Percentiles rank a stretch among this genome's conserved stretches.
Evolutionary conservation across 2,113 vertebrate species (phyloP).

Genomic region (Ailurus styani): DNA sequence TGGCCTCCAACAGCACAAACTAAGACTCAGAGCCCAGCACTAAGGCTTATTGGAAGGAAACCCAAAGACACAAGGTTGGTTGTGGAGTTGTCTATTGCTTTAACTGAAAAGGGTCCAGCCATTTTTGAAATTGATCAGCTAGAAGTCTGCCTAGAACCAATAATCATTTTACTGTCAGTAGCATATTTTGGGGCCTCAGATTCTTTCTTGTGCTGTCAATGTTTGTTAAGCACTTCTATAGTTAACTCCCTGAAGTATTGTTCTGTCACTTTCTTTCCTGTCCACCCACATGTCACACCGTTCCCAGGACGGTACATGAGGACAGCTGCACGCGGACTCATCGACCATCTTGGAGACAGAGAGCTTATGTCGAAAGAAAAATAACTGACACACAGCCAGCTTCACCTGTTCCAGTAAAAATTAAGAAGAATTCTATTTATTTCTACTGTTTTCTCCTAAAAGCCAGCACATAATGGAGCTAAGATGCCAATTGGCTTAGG

Average conservation of each 20-base stretch:
- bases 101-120: background rate
- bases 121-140: background rate
- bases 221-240: background rate
- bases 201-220: background rate
- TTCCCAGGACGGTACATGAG: fast-evolving
- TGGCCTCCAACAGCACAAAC: background rate
- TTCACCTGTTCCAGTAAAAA: background rate
- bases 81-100: background rate
- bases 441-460: background rate
- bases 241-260: background rate
- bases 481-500: background rate
- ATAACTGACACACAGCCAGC: background rate
- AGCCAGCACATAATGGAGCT: background rate
- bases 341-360: background rate
- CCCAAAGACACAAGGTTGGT: background rate
- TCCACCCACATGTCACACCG: background rate
- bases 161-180: background rate
- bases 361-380: background rate
- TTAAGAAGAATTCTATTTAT: background rate
- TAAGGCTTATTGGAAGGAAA: background rate
- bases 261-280: background rate
- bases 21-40: background rate
- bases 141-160: background rate
- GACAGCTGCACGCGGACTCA: background rate
- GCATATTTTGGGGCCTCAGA: background rate